These are phyloP conservation scores for Teleogryllus occipitalis DNA, from an alignment of 1,140 invertebrate species.

Conservation along the genomic window DNA sequence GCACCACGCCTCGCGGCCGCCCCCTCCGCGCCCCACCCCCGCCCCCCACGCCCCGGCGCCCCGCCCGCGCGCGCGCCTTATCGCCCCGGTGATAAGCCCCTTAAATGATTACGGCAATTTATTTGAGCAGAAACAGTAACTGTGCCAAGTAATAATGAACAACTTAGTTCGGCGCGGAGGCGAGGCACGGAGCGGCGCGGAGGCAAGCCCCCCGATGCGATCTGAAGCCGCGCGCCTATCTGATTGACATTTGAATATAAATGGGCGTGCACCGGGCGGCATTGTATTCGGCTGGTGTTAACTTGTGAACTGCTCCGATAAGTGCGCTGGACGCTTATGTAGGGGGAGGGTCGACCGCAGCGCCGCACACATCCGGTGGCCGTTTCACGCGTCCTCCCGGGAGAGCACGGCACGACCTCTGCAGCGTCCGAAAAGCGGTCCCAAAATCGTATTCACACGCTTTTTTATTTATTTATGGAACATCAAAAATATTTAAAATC, in stretches of 20 bases:
- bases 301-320: not conserved
- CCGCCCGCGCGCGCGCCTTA: not conserved
- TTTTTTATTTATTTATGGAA: no score
- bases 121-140: not conserved
- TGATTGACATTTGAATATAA: constrained; percentile 6
- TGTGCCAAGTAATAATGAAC: not conserved
- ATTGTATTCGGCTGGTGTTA: constrained; percentile 4
- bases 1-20: no score
- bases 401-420: no score
- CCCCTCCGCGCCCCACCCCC: not conserved
- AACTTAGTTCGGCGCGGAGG: not conserved
- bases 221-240: not conserved
- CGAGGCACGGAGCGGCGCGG: no score
- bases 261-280: not conserved
- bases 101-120: not conserved
- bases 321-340: not conserved
- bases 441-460: no score
- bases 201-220: not conserved
- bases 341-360: no score
- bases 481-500: no score
- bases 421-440: no score
- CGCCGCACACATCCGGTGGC: no score
- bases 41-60: no score
- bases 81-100: not conserved
- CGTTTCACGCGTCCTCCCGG: no score